These are phyloP conservation scores for Corbicula japonica DNA, from an alignment of 2,888 invertebrate species.

Conservation along the genomic window DNA sequence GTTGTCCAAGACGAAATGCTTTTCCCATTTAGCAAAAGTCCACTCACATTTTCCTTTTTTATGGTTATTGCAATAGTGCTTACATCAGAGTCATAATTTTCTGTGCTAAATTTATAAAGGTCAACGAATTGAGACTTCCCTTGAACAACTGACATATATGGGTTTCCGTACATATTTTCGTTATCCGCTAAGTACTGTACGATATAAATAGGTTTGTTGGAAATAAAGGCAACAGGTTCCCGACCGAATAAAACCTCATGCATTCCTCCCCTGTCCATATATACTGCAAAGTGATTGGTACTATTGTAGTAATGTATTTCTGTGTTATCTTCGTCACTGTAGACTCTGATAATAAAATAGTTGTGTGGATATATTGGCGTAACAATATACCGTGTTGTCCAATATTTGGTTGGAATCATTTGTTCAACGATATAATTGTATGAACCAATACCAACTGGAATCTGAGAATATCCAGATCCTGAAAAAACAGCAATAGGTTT, in stretches of 20 bases:
- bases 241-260: neutral
- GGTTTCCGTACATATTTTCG: slow-evolving; percentile 8
- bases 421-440: slow-evolving; percentile 10
- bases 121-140: neutral
- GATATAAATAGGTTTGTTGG: slow-evolving; percentile 11
- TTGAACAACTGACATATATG: slow-evolving; percentile 3
- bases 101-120: slow-evolving; percentile 7
- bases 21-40: slow-evolving; percentile 14
- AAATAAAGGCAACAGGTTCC: neutral
- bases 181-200: slow-evolving; percentile 11
- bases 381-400: slow-evolving; percentile 10
- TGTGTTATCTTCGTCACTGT: slow-evolving; percentile 6
- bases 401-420: slow-evolving; percentile 17
- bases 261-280: neutral
- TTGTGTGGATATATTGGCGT: slow-evolving; percentile 13
- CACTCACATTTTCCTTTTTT: neutral
- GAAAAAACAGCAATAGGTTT: slow-evolving; percentile 17
- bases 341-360: neutral
- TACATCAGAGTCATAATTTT: neutral
- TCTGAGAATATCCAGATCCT: neutral
- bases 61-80: slow-evolving; percentile 13
- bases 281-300: slow-evolving; percentile 6
- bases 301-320: slow-evolving; percentile 16
- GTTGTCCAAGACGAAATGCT: neutral
- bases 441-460: neutral